phyloP scores from a whole-genome alignment of 2,113 vertebrate species.

The Trematomus loennbergii region DNA sequence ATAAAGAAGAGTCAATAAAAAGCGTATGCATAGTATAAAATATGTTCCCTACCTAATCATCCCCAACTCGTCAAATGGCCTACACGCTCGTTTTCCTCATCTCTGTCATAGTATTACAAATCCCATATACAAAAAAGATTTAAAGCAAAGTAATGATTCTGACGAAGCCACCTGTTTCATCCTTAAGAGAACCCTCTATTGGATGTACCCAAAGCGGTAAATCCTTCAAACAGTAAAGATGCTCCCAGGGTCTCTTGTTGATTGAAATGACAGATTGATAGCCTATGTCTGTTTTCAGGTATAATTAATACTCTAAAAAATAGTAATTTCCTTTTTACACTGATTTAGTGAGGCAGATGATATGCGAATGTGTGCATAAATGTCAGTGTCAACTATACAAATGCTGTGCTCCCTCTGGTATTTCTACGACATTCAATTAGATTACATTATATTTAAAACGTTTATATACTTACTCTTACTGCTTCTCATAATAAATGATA shows the following conservation, averaged over 20 bases:
- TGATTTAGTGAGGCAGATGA: conserved; percentile 14
- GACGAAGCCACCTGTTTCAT: conserved; percentile 28
- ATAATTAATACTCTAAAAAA: conserved; percentile 38
- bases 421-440: not conserved
- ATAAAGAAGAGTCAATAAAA: not conserved
- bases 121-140: conserved; percentile 4
- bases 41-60: not conserved
- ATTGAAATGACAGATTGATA: conserved; percentile 45
- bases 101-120: not conserved
- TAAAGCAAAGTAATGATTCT: conserved; percentile 41
- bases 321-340: conserved; percentile 33
- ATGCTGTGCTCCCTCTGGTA: not conserved
- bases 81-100: not conserved
- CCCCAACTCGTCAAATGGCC: not conserved
- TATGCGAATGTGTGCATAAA: conserved; percentile 1
- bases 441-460: not conserved
- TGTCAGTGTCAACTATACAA: not conserved
- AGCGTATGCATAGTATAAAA: conserved; percentile 3
- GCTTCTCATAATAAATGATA: not conserved
- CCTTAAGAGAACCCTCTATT: too few relatives aligned
- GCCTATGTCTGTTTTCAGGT: conserved; percentile 20
- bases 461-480: not conserved
- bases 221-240: conserved; percentile 20
- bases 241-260: conserved; percentile 9
- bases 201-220: conserved; percentile 54